Base-by-base conservation (phyloP, 2,888 invertebrate genomes). In the Amphipoea lucens region DNA sequence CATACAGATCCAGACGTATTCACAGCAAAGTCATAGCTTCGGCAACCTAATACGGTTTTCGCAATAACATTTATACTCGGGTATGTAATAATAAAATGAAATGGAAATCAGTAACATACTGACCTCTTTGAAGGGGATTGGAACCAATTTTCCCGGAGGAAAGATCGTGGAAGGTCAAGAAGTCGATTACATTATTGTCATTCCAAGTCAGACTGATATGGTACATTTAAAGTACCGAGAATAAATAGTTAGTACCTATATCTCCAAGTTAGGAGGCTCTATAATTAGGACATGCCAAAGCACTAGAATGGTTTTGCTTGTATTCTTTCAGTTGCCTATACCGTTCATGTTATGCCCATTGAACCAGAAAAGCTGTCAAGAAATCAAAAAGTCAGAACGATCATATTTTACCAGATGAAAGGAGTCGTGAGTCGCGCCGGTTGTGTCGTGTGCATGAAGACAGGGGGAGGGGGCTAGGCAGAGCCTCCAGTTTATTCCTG, bases 21-120 rank as follows among this genome's bases (percentile, higher is more conserved):
- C 82, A 80, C 80, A 78, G 78, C 85, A 87, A 74, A 84, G 81
- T 82, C 79, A 82, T 87, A 88, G 87, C 85, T 90, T 83, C 80
- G 82, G 83, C 79, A 83, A 90, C 89, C 84, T 89, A 87, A 91
- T 91, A 91, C 87, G 88, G 89, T 90, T 92, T 90, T 91, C 90
- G 40, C 91, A 90, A 88, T 90, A 92, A 87, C 90, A 87, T 92
- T 91, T 91, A 91, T 90, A 90, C 89, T 89, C 84, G 90, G 91
- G 86, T 83, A 88, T 88, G 89, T 90, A 87, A 90, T 91, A 90
- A 91, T 93, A 93, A 94, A 93, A 92, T 90, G 90, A 92, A 93
- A 93, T 93, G 92, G 92, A 94, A 93, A 94, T 94, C 92, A 92
- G 92, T 90, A 92, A 92, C 91, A 93, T 92, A 93, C 92, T 93